Evolutionary conservation across 2,113 vertebrate genomes (phyloP).

Genomic region (Emberiza fucata): DNA sequence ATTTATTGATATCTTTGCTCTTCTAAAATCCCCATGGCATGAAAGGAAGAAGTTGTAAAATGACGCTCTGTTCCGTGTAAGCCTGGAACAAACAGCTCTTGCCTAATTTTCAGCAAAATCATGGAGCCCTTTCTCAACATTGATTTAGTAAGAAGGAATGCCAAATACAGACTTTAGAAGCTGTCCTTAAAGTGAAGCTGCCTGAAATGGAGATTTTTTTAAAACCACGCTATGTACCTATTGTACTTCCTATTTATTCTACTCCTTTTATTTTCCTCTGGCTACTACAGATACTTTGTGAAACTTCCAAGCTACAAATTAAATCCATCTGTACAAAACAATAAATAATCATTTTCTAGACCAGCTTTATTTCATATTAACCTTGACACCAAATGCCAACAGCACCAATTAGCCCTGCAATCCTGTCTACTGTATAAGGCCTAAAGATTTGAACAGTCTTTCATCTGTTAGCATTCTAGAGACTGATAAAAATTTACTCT

Average conservation of each 20-base stretch:
- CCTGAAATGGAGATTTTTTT: background rate
- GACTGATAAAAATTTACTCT: constrained; percentile 72
- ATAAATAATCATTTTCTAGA: constrained; percentile 58
- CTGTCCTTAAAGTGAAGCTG: background rate
- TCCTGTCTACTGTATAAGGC: constrained; percentile 43
- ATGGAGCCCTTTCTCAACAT: background rate
- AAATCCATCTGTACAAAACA: constrained; percentile 71
- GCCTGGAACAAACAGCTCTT: background rate
- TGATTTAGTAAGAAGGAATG: background rate
- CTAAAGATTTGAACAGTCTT: constrained; percentile 65
- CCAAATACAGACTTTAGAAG: background rate
- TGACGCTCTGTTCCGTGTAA: background rate
- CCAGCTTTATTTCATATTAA: constrained; percentile 61
- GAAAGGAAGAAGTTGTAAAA: background rate
- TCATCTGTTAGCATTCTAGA: constrained; percentile 71
- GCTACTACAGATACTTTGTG: constrained; percentile 61
- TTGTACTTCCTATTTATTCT: constrained; percentile 19
- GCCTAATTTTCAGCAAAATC: background rate
- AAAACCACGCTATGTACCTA: background rate
- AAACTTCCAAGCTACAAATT: constrained; percentile 71
- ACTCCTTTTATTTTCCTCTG: constrained; percentile 24
- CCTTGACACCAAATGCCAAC: background rate
- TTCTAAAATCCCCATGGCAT: background rate
- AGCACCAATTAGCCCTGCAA: constrained; percentile 66
- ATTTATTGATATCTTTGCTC: background rate